Evolutionary conservation across 2,113 vertebrate species (phyloP), one percentile per base, ranked within the genome.

Genomic region (Pedionomus torquatus): DNA sequence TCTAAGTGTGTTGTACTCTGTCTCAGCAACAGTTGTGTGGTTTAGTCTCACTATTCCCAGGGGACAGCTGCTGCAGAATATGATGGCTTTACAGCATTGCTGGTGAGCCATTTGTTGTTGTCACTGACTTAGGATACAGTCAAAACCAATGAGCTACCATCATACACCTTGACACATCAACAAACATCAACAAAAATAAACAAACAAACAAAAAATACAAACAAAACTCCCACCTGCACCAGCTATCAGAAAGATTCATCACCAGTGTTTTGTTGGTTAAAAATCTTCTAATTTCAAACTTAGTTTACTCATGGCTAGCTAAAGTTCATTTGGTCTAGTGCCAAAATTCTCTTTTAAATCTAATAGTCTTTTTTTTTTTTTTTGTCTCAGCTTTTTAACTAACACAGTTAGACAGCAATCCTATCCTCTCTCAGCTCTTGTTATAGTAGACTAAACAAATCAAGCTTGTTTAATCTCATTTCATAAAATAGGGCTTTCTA

Each of bases 401-500:
- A 90, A 54, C 8, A 17, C 44, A 61, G 37, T 76, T 92, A 74
- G 35, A 72, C 24, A 90, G 46, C 55, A 91, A 75, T 89, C 35
- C n/a, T 72, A 16, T 83, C 39, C 11, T 78, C 44, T 74, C 55
- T 76, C 28, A 81, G 72, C 43, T 94, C 83, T 92, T 90, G 41
- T 91, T 92, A 43, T 16, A 75, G 37, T 26, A 89, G 69, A 83
- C 76, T 83, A 93, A 90, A 90, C 79, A 92, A 81, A 94, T 81
- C 64, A 81, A 78, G 6, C 17, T 84, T 91, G 19, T 87, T 93
- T 71, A 78, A 89, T 75, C 41, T 64, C 13, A 16, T 92, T 89
- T 87, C 55, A 81, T 91, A 43, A 81, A 91, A 75, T 5, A 70
- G 69, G 69, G 23, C 9, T 91, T 89, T 89, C 41, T 6, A 28